phyloP scores from a whole-genome alignment of 1,140 invertebrate species.

The Hypothenemus hampei region DNA sequence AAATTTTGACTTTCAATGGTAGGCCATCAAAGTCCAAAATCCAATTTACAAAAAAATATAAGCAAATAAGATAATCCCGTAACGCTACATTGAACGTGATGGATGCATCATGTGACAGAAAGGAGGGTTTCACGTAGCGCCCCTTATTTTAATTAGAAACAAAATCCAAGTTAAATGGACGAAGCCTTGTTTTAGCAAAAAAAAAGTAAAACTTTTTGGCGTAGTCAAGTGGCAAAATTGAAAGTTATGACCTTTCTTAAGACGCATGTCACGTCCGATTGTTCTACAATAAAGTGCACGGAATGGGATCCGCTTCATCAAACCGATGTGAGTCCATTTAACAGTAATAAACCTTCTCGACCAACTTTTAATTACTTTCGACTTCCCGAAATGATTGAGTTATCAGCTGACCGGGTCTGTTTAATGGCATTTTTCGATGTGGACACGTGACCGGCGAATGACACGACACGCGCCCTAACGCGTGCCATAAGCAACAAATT shows the following conservation, averaged over 20 bases:
- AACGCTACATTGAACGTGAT: conserved; percentile 21
- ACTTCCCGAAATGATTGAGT: conserved; percentile 22
- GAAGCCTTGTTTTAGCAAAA: no score
- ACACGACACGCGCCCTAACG: conserved; percentile 10
- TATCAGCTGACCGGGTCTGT: conserved; percentile 15
- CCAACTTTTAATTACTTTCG: conserved; percentile 24
- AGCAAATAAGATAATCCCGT: conserved; percentile 28
- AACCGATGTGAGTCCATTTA: conserved; percentile 13
- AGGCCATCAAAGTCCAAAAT: conserved; percentile 14
- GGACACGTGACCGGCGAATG: conserved; percentile 14
- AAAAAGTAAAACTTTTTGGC: no score
- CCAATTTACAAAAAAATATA: conserved; percentile 26
- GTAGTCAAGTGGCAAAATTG: no score
- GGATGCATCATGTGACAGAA: conserved; percentile 4
- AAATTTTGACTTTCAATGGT: conserved; percentile 19
- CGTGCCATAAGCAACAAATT: conserved; percentile 23
- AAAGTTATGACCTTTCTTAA: no score
- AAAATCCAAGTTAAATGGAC: no score
- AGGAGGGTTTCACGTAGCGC: conserved; percentile 3
- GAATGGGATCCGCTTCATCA: no score
- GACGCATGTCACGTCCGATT: no score
- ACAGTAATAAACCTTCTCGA: conserved; percentile 18
- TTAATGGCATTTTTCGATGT: conserved; percentile 24
- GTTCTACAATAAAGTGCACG: no score
- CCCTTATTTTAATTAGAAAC: no score